Base-by-base conservation (phyloP, 2,113 vertebrate species). In the Tichodroma muraria region DNA sequence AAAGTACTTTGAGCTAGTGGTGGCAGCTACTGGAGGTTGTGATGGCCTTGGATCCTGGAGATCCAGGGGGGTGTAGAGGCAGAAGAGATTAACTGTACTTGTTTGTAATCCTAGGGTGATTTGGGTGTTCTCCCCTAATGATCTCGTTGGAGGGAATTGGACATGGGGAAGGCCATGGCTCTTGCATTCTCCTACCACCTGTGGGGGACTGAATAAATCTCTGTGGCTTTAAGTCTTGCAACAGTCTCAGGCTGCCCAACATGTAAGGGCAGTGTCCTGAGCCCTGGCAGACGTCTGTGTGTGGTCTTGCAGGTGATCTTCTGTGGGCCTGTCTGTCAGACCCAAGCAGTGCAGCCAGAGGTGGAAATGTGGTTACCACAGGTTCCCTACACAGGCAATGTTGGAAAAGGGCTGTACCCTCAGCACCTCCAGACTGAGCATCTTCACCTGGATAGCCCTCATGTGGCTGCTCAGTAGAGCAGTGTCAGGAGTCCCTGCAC, bases 261-360 rank as follows among this genome's bases (percentile, higher is more conserved):
- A 5, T 4, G 11, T 30, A 15, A 42, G 1, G 16, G 16, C 24
- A 66, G 64, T 7, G 19, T 35, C 4, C 7, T 6, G 33, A 23
- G 24, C 30, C 10, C 35, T 54, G 15, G 18, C 17, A 22, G 37
- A 68, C 20, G 17, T 45, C 35, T 37, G 8, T 22, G 10, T 59
- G 27, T 54, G 65, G 23, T 40, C 61, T 28, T 65, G 76, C 40
- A 72, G 44, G 22, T 25, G 31, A 13, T 30, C 24, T 66, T 52
- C 57, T 76, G 27, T 37, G n/a, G 27, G 19, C 28, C 57, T 11
- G 13, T 45, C 7, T 0, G 0, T n/a, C 56, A 64, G 13, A 68
- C 15, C 12, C 47, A 63, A 15, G 31, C 15, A 38, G 59, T 25
- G 40, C 33, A 40, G 2, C 7, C 30, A 44, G 44, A 87, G 18